Conservation (phyloP, 2,113 vertebrate genomes). For the Zosterops borbonicus region DNA sequence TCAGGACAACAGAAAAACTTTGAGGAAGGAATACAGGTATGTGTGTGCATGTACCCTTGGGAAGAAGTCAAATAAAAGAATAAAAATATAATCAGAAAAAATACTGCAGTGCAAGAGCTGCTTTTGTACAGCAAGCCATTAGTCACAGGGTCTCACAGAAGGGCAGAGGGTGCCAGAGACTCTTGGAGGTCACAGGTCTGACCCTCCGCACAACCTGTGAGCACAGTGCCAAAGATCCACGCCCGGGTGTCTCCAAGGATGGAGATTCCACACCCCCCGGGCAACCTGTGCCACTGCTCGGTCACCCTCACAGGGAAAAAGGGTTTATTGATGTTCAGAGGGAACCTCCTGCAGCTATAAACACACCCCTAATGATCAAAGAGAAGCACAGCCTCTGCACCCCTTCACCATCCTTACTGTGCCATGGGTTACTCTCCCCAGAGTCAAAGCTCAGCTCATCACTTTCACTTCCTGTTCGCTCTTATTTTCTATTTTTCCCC, state of each 20-base stretch:
- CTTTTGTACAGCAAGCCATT: not conserved
- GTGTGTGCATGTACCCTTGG: rapidly evolving
- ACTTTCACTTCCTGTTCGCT: not conserved
- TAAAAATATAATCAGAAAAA: not conserved
- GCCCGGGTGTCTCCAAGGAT: not conserved
- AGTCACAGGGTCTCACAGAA: not conserved
- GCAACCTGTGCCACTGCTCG: not conserved
- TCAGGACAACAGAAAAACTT: not conserved
- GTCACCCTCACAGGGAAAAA: no score
- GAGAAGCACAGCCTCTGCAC: rapidly evolving
- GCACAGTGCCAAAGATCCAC: not conserved
- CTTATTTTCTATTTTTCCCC: rapidly evolving
- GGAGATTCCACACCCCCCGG: not conserved
- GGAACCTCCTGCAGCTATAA: rapidly evolving
- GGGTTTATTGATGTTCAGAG: rapidly evolving
- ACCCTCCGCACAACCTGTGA: not conserved
- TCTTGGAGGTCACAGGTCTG: no score
- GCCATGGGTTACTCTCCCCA: not conserved
- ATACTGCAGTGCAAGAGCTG: not conserved
- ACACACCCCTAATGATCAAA: rapidly evolving
- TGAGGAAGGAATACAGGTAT: not conserved
- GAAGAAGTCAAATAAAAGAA: not conserved
- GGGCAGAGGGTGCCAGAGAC: no score
- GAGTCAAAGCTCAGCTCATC: rapidly evolving
- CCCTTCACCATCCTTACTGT: rapidly evolving